Percentiles rank a stretch among this genome's conserved stretches.
Evolutionary conservation across 2,888 invertebrate species (phyloP).

Genomic region (Furcula furcula): DNA sequence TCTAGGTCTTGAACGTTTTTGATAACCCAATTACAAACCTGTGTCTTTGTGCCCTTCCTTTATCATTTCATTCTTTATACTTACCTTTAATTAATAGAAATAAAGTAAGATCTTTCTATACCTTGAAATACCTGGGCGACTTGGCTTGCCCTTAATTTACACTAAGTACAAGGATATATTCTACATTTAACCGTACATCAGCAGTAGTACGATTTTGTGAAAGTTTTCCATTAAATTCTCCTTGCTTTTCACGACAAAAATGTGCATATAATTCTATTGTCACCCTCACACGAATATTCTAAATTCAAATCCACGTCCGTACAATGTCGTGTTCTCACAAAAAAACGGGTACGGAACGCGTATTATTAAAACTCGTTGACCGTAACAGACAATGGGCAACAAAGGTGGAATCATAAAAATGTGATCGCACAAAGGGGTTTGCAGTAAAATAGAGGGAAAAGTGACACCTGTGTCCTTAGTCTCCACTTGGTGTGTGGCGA

Average conservation of each 20-base stretch:
- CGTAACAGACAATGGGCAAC: constrained; percentile 35
- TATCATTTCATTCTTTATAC: too few relatives aligned
- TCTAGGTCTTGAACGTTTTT: too few relatives aligned
- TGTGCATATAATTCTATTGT: not conserved
- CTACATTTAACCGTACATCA: too few relatives aligned
- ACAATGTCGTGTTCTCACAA: constrained; percentile 6
- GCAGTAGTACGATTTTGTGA: too few relatives aligned
- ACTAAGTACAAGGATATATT: too few relatives aligned
- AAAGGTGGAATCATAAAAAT: constrained; percentile 43
- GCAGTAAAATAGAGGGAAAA: constrained; percentile 25
- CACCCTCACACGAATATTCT: constrained; percentile 12
- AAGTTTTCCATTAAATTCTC: too few relatives aligned
- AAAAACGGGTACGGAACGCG: constrained; percentile 20
- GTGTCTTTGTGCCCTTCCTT: too few relatives aligned
- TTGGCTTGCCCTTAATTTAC: too few relatives aligned
- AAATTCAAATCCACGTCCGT: constrained; percentile 7
- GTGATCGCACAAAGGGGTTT: constrained; percentile 29
- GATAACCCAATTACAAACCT: too few relatives aligned
- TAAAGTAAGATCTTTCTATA: too few relatives aligned
- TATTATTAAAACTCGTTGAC: constrained; percentile 47
- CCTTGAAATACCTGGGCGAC: too few relatives aligned
- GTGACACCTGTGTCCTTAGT: constrained; percentile 35
- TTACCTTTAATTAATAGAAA: too few relatives aligned
- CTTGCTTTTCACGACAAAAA: not conserved
- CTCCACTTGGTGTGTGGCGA: constrained; percentile 4